These are phyloP conservation scores for Synaphobranchus kaupii DNA, from an alignment of 2,797 vertebrate species.

Conservation along the genomic window DNA sequence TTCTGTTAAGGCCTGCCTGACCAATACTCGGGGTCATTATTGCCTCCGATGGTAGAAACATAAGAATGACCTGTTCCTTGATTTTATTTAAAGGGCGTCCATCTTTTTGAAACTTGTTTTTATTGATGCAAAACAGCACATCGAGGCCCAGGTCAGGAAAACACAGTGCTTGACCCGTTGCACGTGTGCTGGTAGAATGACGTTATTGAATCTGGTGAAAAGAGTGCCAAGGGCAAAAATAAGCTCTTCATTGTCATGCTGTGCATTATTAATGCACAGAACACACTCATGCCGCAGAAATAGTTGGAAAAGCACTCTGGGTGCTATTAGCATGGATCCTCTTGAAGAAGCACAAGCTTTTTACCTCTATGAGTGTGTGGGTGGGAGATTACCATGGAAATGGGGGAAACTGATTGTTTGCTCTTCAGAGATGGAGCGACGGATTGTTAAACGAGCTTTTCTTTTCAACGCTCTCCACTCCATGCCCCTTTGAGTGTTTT, in stretches of 20 bases:
- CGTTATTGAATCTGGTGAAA: background rate
- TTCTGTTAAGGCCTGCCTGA: background rate
- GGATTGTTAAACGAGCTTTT: background rate
- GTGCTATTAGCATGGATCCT: background rate
- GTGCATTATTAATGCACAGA: slow-evolving; percentile 16
- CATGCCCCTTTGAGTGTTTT: background rate
- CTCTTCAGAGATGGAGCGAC: background rate
- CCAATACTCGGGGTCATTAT: slow-evolving; percentile 8
- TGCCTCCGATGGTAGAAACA: slow-evolving; percentile 15
- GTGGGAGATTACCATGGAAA: slow-evolving; percentile 22
- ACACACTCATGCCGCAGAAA: background rate
- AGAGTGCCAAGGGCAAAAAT: background rate
- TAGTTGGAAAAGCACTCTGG: background rate
- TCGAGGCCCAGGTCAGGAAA: background rate
- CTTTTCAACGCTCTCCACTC: background rate
- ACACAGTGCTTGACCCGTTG: slow-evolving; percentile 19
- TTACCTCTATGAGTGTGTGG: background rate
- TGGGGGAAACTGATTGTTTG: background rate
- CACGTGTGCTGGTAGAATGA: slow-evolving; percentile 7
- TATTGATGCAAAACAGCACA: slow-evolving; percentile 16
- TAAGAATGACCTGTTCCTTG: slow-evolving; percentile 16
- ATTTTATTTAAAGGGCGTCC: background rate
- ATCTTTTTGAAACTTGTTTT: slow-evolving; percentile 22
- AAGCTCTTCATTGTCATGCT: background rate
- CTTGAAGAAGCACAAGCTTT: background rate